Evolutionary conservation across 35 echinoderm and acorn worm species (phyloP).

Genomic region (Lytechinus pictus): DNA sequence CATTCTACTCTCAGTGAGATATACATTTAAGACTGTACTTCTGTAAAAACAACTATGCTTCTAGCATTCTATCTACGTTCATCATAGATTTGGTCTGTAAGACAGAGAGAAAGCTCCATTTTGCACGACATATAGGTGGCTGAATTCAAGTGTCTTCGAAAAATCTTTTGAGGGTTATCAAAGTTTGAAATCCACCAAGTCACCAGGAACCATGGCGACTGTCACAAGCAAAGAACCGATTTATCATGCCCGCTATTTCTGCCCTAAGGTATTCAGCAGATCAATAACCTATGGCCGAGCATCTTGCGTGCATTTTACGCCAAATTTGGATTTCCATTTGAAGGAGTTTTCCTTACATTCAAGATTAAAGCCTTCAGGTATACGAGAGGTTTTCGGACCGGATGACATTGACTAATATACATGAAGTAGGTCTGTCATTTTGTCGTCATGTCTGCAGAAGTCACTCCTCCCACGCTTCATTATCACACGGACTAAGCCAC

Average conservation of each 20-base stretch:
- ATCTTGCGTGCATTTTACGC: neutral
- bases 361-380: neutral
- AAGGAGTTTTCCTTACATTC: neutral
- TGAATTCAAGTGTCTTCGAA: neutral
- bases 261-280: neutral
- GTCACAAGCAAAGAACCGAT: neutral
- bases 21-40: no score
- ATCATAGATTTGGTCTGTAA: no score
- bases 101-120: no score
- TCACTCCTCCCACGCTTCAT: neutral
- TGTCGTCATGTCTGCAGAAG: neutral
- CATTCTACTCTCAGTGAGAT: no score
- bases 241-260: neutral
- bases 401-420: neutral
- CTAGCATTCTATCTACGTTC: no score
- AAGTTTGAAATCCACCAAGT: neutral
- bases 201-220: neutral
- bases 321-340: neutral
- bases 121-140: neutral
- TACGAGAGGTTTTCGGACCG: neutral
- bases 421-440: neutral
- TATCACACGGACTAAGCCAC: neutral
- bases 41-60: no score
- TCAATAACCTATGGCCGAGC: neutral
- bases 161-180: neutral